Percentiles rank a stretch among this genome's conserved stretches.
These are phyloP conservation scores for Pangasius larnaudii DNA, from an alignment of 2,797 vertebrate genomes.

Conservation along the genomic window DNA sequence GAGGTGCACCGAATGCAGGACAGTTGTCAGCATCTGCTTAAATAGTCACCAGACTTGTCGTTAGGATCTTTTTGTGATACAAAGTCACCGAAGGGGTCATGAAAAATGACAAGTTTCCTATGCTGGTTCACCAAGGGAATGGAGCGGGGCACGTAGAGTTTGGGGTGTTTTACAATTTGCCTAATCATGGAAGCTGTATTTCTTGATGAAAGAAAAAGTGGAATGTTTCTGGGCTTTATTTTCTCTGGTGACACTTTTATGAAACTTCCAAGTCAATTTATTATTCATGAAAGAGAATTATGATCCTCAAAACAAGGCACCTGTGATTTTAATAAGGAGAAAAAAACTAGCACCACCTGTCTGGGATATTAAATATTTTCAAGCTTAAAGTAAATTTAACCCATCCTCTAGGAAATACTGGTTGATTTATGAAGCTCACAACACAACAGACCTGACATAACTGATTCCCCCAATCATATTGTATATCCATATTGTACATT, in stretches of 20 bases:
- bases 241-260: not conserved
- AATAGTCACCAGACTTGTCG: too few relatives aligned
- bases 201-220: not conserved
- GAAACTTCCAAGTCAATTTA: not conserved
- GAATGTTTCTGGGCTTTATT: not conserved
- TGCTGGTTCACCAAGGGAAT: not conserved
- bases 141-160: too few relatives aligned
- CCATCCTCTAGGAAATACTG: not conserved
- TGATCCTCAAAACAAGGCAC: slow-evolving; percentile 1
- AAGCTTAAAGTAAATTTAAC: not conserved
- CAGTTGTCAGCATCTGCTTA: not conserved
- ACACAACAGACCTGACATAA: not conserved
- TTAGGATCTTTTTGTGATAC: too few relatives aligned
- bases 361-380: not conserved
- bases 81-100: not conserved
- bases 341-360: too few relatives aligned
- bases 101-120: not conserved
- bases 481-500: not conserved
- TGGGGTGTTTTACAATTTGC: not conserved
- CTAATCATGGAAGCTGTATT: not conserved
- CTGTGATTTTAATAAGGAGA: not conserved
- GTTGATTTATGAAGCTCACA: not conserved
- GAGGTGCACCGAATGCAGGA: not conserved
- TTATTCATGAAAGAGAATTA: not conserved
- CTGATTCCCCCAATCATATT: too few relatives aligned